Conservation (phyloP, 2,113 vertebrate species). For the Tachycineta bicolor region DNA sequence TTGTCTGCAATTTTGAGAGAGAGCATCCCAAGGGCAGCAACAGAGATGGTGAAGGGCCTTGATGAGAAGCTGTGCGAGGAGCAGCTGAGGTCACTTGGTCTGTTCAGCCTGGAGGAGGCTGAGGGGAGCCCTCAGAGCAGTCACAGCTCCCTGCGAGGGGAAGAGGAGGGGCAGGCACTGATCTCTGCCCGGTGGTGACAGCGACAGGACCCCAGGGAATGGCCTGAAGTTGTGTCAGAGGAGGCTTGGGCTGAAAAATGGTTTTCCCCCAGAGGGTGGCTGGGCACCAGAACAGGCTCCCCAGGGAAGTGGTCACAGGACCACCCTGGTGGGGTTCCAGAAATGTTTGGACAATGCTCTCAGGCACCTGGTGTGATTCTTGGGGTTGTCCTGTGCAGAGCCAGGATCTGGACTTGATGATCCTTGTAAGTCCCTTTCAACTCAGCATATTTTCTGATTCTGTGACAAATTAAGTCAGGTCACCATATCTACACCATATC, state of each 20-base stretch:
- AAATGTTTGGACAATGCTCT: not conserved
- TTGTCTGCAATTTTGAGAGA: not conserved
- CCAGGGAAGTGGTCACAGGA: no score
- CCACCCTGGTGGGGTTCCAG: not conserved
- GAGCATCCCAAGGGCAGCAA: not conserved
- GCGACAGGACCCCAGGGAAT: accelerated
- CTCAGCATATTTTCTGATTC: not conserved
- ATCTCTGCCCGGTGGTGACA: not conserved
- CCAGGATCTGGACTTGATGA: not conserved
- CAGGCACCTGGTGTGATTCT: no score
- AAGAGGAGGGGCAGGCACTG: not conserved
- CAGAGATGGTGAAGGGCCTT: not conserved
- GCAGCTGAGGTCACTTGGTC: accelerated
- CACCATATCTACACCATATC: accelerated
- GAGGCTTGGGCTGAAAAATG: not conserved
- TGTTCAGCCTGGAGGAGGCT: not conserved
- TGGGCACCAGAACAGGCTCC: no score
- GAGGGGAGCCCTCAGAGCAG: not conserved
- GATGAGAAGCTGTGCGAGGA: not conserved
- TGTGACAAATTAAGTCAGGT: not conserved
- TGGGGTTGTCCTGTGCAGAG: not conserved
- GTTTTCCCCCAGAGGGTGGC: accelerated
- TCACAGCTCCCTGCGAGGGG: not conserved
- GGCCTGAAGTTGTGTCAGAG: not conserved
- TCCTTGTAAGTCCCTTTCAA: not conserved